Evolutionary conservation across 2,888 invertebrate genomes (phyloP).

Genomic region (Alviniconcha strummeri): DNA sequence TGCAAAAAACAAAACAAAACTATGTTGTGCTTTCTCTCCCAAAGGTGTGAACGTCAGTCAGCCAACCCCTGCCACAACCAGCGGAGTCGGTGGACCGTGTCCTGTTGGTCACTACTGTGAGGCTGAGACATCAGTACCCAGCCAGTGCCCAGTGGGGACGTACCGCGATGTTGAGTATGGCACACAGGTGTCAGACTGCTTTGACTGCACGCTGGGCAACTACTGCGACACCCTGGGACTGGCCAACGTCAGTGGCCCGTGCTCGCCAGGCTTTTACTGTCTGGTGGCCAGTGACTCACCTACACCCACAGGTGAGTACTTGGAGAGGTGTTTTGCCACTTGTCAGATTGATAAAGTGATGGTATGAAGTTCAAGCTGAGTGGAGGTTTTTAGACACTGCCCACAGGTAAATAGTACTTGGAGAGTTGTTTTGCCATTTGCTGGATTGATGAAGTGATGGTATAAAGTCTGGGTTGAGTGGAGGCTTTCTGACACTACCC

Average conservation of each 20-base stretch:
- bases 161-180: constrained; percentile 61
- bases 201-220: constrained; percentile 61
- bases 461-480: no score
- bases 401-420: no score
- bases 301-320: constrained; percentile 60
- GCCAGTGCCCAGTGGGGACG: constrained; percentile 65
- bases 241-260: constrained; percentile 61
- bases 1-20: no score
- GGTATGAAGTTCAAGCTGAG: no score
- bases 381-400: no score
- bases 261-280: constrained; percentile 68
- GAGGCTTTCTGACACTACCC: no score
- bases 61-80: constrained; percentile 62
- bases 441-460: no score
- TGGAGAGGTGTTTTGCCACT: no score
- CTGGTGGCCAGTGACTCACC: constrained; percentile 61
- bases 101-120: constrained; percentile 69
- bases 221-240: constrained; percentile 66
- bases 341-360: no score
- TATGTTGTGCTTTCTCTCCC: background rate
- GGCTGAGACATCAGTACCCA: constrained; percentile 64
- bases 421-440: no score
- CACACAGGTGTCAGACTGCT: constrained; percentile 53
- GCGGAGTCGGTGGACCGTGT: constrained; percentile 68
- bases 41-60: constrained; percentile 64